These are phyloP conservation scores for Remorina albescens DNA, from an alignment of 2,797 vertebrate species.

Conservation along the genomic window DNA sequence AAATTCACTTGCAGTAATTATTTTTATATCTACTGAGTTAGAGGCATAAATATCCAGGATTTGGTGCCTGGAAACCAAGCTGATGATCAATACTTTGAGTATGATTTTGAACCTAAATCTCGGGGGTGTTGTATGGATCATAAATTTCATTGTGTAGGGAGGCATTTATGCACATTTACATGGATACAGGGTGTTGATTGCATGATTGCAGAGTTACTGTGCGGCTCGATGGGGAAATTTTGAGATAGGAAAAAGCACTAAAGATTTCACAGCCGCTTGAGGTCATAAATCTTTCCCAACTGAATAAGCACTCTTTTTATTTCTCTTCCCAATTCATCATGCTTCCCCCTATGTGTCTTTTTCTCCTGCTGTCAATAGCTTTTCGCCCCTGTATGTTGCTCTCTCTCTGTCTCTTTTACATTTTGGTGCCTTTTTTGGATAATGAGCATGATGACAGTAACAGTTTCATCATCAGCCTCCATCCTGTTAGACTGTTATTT, in stretches of 20 bases:
- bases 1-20: conserved; percentile 75
- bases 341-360: conserved; percentile 42
- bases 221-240: conserved; percentile 66
- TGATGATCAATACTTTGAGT: conserved; percentile 84
- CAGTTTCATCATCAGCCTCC: conserved; percentile 77
- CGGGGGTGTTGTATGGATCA: conserved; percentile 71
- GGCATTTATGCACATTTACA: conserved; percentile 83
- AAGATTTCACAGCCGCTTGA: conserved; percentile 74
- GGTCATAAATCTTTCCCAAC: conserved; percentile 82
- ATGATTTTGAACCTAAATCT: conserved; percentile 81
- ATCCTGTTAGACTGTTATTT: conserved; percentile 76
- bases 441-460: conserved; percentile 78
- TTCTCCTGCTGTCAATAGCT: conserved; percentile 33
- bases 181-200: conserved; percentile 84
- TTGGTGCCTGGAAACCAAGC: conserved; percentile 75
- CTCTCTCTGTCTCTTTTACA: conserved; percentile 24
- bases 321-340: conserved; percentile 72
- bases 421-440: conserved; percentile 64
- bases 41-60: conserved; percentile 79
- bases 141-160: conserved; percentile 73
- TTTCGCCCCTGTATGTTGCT: conserved; percentile 23
- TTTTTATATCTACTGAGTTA: conserved; percentile 74
- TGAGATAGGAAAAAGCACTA: conserved; percentile 67
- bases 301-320: conserved; percentile 75
- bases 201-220: conserved; percentile 77